Base-by-base conservation (phyloP, 2,113 vertebrate species). In the Choloepus hoffmanni region DNA sequence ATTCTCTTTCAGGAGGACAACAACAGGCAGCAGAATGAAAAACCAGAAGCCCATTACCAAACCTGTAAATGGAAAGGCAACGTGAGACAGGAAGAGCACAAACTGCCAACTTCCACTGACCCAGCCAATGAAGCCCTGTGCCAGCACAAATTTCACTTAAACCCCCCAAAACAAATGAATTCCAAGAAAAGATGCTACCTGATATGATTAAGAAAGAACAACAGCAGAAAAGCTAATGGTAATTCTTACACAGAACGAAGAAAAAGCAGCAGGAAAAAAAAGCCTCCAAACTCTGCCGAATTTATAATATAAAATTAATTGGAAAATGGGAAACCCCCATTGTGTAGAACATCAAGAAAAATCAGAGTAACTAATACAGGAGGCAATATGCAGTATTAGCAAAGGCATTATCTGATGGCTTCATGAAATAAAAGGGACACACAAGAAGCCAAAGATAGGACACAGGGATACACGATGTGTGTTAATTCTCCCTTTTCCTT, bases 401-500 rank as follows among this genome's bases (percentile, higher is more conserved):
- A 92, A 95, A 0, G 90, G 40, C 60, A 92, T 85, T 83, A 85
- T 70, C 92, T 84, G 76, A 73, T 86, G 55, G 70, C 94, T 94
- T 96, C 74, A 68, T 53, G 55, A 83, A 89, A 96, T 83, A 70
- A 94, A 81, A 96, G 30, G 65, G 28, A 96, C 86, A 95, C 45
- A 81, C 36, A 60, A 95, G 45, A 98, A 45, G 79, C 81, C 91
- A 95, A 95, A 90, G 94, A 94, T 30, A 96, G 72, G 92, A 94
- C 45, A 63, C 62, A 82, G 58, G 23, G 65, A 89, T 40, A 94
- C 81, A 94, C 53, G 88, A 60, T 89, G 72, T 76, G 85, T 92
- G 79, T 92, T 95, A 95, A 95, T 94, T 95, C 85, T 68, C 85
- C 68, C 77, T 65, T 95, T 85, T 85, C 95, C 73, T 76, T 70